These are phyloP conservation scores for Euwallacea fornicatus DNA, from an alignment of 1,140 invertebrate species.

Conservation along the genomic window DNA sequence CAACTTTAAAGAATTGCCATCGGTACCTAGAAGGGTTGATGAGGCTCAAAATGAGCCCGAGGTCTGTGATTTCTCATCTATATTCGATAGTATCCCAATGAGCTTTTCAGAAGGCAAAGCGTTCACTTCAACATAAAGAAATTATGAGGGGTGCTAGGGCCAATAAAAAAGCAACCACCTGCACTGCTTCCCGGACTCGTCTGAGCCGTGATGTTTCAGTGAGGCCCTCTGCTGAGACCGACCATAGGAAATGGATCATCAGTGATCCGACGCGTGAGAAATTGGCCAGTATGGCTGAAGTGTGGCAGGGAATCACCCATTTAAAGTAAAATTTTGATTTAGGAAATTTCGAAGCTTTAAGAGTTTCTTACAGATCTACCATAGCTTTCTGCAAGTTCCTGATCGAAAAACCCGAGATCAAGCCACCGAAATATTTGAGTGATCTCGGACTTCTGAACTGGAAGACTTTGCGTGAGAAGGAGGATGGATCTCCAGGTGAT, in stretches of 20 bases:
- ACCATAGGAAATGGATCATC: slow-evolving; percentile 55
- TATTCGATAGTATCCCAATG: background rate
- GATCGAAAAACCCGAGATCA: slow-evolving; percentile 37
- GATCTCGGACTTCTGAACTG: slow-evolving; percentile 37
- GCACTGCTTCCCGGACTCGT: slow-evolving; percentile 56
- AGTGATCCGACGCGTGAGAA: slow-evolving; percentile 58
- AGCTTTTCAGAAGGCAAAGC: slow-evolving; percentile 39
- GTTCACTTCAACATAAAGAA: slow-evolving; percentile 52
- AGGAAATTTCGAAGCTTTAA: background rate
- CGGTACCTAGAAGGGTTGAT: slow-evolving; percentile 55
- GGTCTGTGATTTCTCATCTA: slow-evolving; percentile 44
- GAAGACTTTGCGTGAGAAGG: background rate
- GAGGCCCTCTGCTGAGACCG: slow-evolving; percentile 56
- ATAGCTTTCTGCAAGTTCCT: slow-evolving; percentile 42
- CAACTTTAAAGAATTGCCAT: slow-evolving; percentile 55
- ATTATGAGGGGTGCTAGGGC: slow-evolving; percentile 57
- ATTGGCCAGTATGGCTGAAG: slow-evolving; percentile 59
- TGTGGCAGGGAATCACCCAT: slow-evolving; percentile 61
- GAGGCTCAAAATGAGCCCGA: slow-evolving; percentile 50
- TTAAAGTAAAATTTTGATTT: slow-evolving; percentile 52
- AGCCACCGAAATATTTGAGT: slow-evolving; percentile 41
- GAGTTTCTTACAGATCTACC: slow-evolving; percentile 31
- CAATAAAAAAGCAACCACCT: slow-evolving; percentile 53
- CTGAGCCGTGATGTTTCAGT: slow-evolving; percentile 58
- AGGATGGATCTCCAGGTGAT: background rate